phyloP scores from a whole-genome alignment of 2,797 vertebrate genomes.

The Sebastes melanostomus region DNA sequence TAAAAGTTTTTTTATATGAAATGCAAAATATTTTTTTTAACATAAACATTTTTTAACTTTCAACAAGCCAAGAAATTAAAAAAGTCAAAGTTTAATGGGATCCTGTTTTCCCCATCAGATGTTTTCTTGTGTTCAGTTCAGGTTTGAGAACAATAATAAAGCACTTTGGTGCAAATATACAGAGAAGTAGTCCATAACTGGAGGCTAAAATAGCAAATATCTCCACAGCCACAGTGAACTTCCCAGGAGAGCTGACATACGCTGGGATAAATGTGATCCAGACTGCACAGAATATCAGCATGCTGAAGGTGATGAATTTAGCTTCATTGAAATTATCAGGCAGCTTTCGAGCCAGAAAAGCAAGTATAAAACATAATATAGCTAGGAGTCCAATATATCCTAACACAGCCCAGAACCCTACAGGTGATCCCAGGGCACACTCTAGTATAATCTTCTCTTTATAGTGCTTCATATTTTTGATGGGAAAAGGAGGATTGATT shows the following conservation, averaged over 20 bases:
- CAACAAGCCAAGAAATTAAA: neutral
- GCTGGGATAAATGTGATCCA: slow-evolving; percentile 81
- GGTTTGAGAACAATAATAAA: slow-evolving; percentile 77
- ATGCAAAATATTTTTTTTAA: neutral
- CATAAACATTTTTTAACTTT: neutral
- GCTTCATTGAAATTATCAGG: slow-evolving; percentile 80
- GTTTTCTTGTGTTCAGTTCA: slow-evolving; percentile 75
- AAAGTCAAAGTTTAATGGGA: neutral
- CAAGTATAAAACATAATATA: slow-evolving; percentile 73
- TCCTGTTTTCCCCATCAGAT: slow-evolving; percentile 65
- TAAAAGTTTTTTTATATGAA: neutral
- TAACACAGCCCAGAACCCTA: slow-evolving; percentile 78
- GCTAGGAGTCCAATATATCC: slow-evolving; percentile 77
- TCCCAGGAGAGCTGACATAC: slow-evolving; percentile 80
- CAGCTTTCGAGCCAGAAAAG: slow-evolving; percentile 76
- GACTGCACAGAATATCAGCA: slow-evolving; percentile 80
- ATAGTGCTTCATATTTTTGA: slow-evolving; percentile 65
- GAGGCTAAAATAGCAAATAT: slow-evolving; percentile 82
- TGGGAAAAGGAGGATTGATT: slow-evolving; percentile 71
- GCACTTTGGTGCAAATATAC: slow-evolving; percentile 81
- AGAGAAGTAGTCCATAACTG: slow-evolving; percentile 76
- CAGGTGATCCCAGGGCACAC: slow-evolving; percentile 70
- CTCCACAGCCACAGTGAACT: slow-evolving; percentile 79
- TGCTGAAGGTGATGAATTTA: slow-evolving; percentile 80
- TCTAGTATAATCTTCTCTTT: slow-evolving; percentile 77